These are phyloP conservation scores for Corythaeola cristata DNA, from an alignment of 2,113 vertebrate genomes.

Conservation along the genomic window DNA sequence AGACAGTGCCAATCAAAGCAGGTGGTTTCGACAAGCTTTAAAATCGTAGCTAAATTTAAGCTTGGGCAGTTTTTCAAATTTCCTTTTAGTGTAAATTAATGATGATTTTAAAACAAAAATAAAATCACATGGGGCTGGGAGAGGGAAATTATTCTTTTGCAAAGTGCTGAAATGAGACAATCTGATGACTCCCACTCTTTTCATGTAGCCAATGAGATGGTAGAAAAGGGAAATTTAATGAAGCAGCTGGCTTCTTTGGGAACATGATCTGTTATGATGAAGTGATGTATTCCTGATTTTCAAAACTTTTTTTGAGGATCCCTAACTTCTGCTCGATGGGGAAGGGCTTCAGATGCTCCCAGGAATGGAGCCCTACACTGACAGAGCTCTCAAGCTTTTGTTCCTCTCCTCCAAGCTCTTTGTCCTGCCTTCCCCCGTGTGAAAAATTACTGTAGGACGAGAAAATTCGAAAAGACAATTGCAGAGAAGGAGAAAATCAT, in stretches of 20 bases:
- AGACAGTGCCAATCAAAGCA: not conserved
- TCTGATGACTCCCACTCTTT: not conserved
- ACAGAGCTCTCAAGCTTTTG: not conserved
- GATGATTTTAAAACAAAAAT: slow-evolving; percentile 15
- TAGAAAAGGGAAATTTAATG: not conserved
- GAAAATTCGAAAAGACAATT: not conserved
- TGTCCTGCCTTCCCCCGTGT: not conserved
- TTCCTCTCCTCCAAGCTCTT: not conserved
- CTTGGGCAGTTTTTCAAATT: not conserved
- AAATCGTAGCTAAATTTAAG: not conserved
- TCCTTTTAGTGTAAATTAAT: slow-evolving; percentile 51
- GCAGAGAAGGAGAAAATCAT: not conserved
- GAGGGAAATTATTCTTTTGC: not conserved
- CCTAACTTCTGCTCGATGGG: not conserved
- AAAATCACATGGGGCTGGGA: not conserved
- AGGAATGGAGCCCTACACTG: fast-evolving
- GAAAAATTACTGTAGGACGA: not conserved
- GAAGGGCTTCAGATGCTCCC: not conserved
- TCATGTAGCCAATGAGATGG: not conserved
- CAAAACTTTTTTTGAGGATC: not conserved
- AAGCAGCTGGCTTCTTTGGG: not conserved
- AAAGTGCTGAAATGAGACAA: not conserved
- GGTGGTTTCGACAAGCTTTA: not conserved
- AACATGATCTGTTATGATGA: not conserved
- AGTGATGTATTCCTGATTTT: not conserved